Percentiles rank a stretch among this genome's conserved stretches.
These are phyloP conservation scores for Megastigmus dorsalis DNA, from an alignment of 2,888 invertebrate genomes.

Conservation along the genomic window DNA sequence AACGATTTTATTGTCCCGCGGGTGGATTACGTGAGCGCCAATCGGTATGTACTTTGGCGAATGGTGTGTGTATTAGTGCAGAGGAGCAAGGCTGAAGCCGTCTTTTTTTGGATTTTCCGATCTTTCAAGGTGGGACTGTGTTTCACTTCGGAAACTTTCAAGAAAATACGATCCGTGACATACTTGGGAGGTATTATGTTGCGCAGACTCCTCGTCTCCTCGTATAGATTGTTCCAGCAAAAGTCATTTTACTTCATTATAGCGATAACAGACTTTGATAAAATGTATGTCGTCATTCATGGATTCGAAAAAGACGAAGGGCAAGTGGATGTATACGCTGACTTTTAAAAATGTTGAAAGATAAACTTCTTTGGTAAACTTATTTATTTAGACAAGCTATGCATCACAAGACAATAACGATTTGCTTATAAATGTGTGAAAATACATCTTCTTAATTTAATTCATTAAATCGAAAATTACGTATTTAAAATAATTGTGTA, in stretches of 20 bases:
- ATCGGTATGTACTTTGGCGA: background rate
- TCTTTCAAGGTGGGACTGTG: slow-evolving; percentile 47
- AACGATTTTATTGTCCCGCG: slow-evolving; percentile 44
- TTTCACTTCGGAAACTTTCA: slow-evolving; percentile 54
- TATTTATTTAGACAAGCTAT: too few relatives aligned
- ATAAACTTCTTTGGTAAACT: too few relatives aligned
- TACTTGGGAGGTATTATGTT: slow-evolving; percentile 55
- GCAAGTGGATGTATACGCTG: slow-evolving; percentile 36
- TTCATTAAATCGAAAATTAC: too few relatives aligned
- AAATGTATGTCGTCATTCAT: slow-evolving; percentile 55
- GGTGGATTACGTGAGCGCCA: slow-evolving; percentile 40
- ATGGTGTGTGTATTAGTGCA: background rate
- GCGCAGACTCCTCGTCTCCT: slow-evolving; percentile 37
- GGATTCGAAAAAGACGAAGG: slow-evolving; percentile 53
- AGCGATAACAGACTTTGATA: slow-evolving; percentile 56
- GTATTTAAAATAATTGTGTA: too few relatives aligned
- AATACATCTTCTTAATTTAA: too few relatives aligned
- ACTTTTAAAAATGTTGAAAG: slow-evolving; percentile 18
- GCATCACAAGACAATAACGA: too few relatives aligned
- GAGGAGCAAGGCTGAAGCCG: slow-evolving; percentile 12
- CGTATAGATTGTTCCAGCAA: slow-evolving; percentile 35
- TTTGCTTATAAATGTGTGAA: too few relatives aligned
- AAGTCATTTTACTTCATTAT: slow-evolving; percentile 56
- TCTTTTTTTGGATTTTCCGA: slow-evolving; percentile 42
- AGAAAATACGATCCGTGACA: slow-evolving; percentile 59